These are phyloP conservation scores for Drosophila bipectinata DNA, from an alignment of 1,140 invertebrate species.

Conservation along the genomic window DNA sequence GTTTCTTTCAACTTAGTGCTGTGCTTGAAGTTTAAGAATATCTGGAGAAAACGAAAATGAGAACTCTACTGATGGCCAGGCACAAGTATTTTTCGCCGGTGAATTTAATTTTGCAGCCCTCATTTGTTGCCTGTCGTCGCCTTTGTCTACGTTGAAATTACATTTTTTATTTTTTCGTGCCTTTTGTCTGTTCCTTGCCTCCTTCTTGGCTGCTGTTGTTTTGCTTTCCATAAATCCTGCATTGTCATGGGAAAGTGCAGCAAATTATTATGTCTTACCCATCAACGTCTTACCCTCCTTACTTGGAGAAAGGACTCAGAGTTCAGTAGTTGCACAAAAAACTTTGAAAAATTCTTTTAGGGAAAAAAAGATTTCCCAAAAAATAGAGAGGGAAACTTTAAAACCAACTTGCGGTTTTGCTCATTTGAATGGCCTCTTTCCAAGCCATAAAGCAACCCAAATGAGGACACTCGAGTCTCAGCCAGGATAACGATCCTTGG, in stretches of 20 bases:
- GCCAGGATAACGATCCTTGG: conserved; percentile 35
- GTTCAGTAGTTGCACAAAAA: background rate
- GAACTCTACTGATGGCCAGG: conserved; percentile 2
- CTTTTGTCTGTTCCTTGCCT: conserved; percentile 6
- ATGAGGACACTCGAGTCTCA: conserved; percentile 13
- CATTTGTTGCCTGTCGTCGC: conserved; percentile 50
- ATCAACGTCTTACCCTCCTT: conserved; percentile 16
- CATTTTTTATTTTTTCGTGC: conserved; percentile 33
- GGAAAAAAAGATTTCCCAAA: background rate
- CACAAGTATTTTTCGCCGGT: conserved; percentile 38
- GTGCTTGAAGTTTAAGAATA: background rate
- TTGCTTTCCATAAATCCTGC: conserved; percentile 56
- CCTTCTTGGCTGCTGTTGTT: conserved; percentile 16
- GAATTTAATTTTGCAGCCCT: conserved; percentile 60
- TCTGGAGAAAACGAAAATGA: background rate
- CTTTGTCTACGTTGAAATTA: conserved; percentile 38
- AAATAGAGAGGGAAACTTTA: background rate
- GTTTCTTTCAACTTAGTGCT: no score
- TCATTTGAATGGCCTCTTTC: conserved; percentile 33
- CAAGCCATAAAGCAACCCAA: conserved; percentile 38
- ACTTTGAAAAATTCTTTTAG: background rate
- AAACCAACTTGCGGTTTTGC: conserved; percentile 22
- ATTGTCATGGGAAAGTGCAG: conserved; percentile 58
- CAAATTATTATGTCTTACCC: conserved; percentile 56
- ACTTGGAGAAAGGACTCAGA: background rate